Evolutionary conservation across 2,797 vertebrate genomes (phyloP).

Genomic region (Rhodeus uyekii): DNA sequence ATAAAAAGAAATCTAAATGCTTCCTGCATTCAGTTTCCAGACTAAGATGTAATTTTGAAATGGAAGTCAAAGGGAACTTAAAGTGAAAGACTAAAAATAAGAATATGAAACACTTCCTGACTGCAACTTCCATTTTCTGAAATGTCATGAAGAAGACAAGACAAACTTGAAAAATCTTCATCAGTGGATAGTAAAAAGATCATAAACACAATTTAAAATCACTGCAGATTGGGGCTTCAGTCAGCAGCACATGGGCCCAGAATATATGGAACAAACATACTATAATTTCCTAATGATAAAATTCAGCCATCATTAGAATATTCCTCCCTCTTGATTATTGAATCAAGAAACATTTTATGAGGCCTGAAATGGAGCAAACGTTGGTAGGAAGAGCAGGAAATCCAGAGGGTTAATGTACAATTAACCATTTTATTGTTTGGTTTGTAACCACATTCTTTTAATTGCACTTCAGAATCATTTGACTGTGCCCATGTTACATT

Average conservation of each 20-base stretch:
- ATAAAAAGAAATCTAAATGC: conserved; percentile 21
- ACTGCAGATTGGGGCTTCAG: not conserved
- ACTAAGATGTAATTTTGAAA: conserved; percentile 18
- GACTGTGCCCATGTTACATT: not conserved
- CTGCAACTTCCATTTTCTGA: not conserved
- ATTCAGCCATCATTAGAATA: not conserved
- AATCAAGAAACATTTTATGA: not conserved
- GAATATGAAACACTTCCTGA: conserved; percentile 12
- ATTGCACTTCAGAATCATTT: not conserved
- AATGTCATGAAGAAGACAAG: conserved; percentile 5
- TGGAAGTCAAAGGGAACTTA: not conserved
- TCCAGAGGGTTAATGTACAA: conserved; percentile 7
- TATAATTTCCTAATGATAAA: not conserved
- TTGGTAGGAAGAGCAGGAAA: conserved; percentile 2
- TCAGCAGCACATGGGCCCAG: not conserved
- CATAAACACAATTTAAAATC: not conserved
- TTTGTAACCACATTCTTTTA: conserved; percentile 31
- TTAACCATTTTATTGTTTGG: conserved; percentile 33
- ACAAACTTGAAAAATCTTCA: not conserved
- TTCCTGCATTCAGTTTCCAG: conserved; percentile 8
- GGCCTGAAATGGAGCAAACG: not conserved
- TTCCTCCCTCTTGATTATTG: not conserved
- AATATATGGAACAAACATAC: not conserved
- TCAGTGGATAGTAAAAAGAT: not conserved
- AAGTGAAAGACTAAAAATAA: conserved; percentile 15